These are phyloP conservation scores for Gymnoscopelus microlampas DNA, from an alignment of 2,797 vertebrate genomes.

Conservation along the genomic window DNA sequence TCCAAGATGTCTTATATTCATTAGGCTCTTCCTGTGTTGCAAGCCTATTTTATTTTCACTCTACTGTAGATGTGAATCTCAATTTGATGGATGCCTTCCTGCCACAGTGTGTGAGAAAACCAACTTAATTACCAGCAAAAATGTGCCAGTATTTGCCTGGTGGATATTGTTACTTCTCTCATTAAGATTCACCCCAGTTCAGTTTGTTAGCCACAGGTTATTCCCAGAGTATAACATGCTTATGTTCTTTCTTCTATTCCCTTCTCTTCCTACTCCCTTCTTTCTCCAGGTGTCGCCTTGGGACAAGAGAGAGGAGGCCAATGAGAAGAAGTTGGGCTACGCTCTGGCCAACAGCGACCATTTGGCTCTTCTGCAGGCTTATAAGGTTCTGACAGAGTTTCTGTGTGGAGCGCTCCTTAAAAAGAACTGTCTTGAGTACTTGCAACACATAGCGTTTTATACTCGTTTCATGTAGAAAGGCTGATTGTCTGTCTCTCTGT, in stretches of 20 bases:
- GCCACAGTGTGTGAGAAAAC: no score
- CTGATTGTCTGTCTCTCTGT: conserved; percentile 6
- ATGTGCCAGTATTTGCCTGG: no score
- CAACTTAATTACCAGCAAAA: no score
- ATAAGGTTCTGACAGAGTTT: conserved; percentile 81
- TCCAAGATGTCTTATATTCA: no score
- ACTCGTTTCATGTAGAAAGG: neutral
- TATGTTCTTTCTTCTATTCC: neutral
- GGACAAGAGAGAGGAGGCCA: conserved; percentile 96
- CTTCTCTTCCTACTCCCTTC: conserved; percentile 3
- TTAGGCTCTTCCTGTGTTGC: no score
- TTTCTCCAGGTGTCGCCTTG: conserved; percentile 92
- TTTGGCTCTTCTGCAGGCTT: conserved; percentile 92
- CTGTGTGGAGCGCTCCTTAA: neutral
- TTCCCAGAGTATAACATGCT: neutral
- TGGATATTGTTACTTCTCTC: no score
- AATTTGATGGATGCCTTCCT: no score
- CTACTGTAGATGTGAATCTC: no score
- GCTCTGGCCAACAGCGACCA: conserved; percentile 94
- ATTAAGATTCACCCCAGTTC: no score
- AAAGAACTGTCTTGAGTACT: neutral
- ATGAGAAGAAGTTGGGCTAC: conserved; percentile 92
- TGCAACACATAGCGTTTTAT: neutral
- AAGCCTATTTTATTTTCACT: no score
- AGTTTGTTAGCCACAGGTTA: no score